Percentiles rank a stretch among this genome's conserved stretches.
Evolutionary conservation across 2,888 invertebrate species (phyloP).

Genomic region (Cryptocheilus praepositus): DNA sequence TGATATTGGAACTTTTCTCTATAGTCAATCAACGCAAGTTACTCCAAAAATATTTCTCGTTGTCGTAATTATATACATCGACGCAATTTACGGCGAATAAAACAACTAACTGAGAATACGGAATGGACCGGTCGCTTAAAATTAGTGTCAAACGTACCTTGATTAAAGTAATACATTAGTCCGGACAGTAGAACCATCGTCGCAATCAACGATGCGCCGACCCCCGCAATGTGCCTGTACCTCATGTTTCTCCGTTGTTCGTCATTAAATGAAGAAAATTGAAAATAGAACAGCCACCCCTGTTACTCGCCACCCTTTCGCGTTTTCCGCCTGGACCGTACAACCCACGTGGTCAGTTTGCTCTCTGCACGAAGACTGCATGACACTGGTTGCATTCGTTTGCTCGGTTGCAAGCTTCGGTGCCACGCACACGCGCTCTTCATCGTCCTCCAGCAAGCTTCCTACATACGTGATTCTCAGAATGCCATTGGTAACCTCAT

Average conservation of each 20-base stretch:
- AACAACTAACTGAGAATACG: too few species aligned
- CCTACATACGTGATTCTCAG: slow-evolving; percentile 12
- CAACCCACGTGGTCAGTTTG: slow-evolving; percentile 23
- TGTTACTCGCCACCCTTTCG: slow-evolving; percentile 10
- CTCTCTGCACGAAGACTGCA: slow-evolving; percentile 44
- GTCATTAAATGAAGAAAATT: slow-evolving; percentile 2
- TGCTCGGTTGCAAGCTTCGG: slow-evolving; percentile 40
- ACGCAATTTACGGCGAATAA: too few species aligned
- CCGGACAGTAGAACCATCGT: slow-evolving; percentile 60
- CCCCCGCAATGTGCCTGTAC: slow-evolving; percentile 61
- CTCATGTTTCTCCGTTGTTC: slow-evolving; percentile 53
- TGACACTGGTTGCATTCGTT: slow-evolving; percentile 55
- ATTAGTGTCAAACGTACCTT: slow-evolving; percentile 65
- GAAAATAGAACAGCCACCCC: neutral
- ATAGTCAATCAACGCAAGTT: too few species aligned
- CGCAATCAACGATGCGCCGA: slow-evolving; percentile 62
- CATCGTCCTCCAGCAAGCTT: slow-evolving; percentile 34
- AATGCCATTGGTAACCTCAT: slow-evolving; percentile 19
- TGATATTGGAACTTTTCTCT: too few species aligned
- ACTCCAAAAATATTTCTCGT: too few species aligned
- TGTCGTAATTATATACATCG: too few species aligned
- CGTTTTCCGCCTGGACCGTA: slow-evolving; percentile 17
- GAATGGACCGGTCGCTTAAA: too few species aligned
- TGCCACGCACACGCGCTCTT: slow-evolving; percentile 57
- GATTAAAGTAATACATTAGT: slow-evolving; percentile 70